A percentile compares a stretch with the other conserved stretches of the same genome.
Conservation (phyloP, 2,888 invertebrate genomes). For the Macrosiphum euphorbiae region DNA sequence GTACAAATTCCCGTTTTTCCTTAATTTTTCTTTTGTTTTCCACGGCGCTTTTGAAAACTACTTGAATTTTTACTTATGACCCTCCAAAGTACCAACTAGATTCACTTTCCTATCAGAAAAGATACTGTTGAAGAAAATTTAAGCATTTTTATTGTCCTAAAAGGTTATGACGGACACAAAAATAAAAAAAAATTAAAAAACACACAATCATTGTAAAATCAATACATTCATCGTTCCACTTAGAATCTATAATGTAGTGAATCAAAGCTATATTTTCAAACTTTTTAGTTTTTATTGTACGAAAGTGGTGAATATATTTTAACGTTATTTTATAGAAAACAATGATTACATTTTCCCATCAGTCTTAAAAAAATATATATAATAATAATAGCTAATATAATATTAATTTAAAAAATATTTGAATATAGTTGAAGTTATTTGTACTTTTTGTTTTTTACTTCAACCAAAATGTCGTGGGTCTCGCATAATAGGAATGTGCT, state of each 20-base stretch:
- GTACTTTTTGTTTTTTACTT: not conserved
- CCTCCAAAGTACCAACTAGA: too few species aligned
- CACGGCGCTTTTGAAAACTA: too few species aligned
- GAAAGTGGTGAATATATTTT: not conserved
- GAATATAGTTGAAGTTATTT: not conserved
- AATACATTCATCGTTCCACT: too few species aligned
- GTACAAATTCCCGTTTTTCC: too few species aligned
- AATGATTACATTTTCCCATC: not conserved
- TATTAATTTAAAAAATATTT: not conserved
- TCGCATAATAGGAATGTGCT: not conserved
- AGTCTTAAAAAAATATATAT: not conserved
- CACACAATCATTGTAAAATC: too few species aligned
- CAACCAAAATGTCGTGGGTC: not conserved
- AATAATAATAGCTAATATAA: not conserved
- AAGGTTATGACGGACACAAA: too few species aligned
- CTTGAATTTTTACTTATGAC: too few species aligned
- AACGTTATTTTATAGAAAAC: not conserved
- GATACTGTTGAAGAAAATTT: too few species aligned
- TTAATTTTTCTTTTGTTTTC: too few species aligned
- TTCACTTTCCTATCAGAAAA: too few species aligned
- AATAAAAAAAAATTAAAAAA: too few species aligned
- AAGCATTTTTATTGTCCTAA: too few species aligned
- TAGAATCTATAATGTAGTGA: not conserved
- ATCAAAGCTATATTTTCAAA: not conserved
- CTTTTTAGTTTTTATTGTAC: not conserved